Conservation (phyloP, 2,113 vertebrate species). For the Gnathonemus longibarbis region DNA sequence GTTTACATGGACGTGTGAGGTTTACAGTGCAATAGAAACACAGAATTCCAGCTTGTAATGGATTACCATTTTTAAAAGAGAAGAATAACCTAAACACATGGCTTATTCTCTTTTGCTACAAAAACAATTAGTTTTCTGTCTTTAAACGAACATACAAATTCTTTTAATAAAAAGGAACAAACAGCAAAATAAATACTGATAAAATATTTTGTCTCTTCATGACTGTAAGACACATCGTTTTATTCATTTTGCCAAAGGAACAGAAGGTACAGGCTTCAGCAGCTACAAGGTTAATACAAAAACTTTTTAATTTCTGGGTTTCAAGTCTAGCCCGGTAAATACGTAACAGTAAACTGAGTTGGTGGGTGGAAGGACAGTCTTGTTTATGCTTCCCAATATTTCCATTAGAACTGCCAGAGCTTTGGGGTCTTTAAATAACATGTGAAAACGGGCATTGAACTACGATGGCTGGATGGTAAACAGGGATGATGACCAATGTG, state of each 20-base stretch:
- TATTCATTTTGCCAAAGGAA: conserved; percentile 1
- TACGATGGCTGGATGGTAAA: conserved; percentile 76
- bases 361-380: background rate
- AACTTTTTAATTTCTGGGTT: background rate
- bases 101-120: background rate
- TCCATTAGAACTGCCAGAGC: background rate
- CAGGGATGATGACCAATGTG: conserved; percentile 89
- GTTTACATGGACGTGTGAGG: background rate
- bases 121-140: background rate
- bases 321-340: background rate
- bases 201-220: background rate
- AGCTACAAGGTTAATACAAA: background rate
- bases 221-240: background rate
- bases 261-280: conserved; percentile 1
- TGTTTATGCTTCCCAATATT: background rate
- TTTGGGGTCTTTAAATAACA: conserved; percentile 18
- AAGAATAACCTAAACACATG: conserved; percentile 7
- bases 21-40: conserved; percentile 6
- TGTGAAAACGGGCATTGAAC: conserved; percentile 49
- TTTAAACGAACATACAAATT: conserved; percentile 8
- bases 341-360: background rate
- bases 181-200: background rate
- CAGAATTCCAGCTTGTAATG: background rate
- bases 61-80: background rate
- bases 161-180: background rate